phyloP scores from a whole-genome alignment of 1,140 invertebrate species.

The Bombyx mori region ASM3026992v2 NC_085109.1:427501-428000 shows the following conservation, averaged over 20 bases:
- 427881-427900: no score
- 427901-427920: no score
- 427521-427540: conserved; percentile 77
- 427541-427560: conserved; percentile 73
- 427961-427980: no score
- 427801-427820: no score
- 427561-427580: conserved; percentile 74
- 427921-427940: no score
- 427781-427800: no score
- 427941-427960: no score
- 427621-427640: conserved; percentile 76
- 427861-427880: no score
- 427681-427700: conserved; percentile 76
- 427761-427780: background rate
- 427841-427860: no score
- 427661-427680: conserved; percentile 86
- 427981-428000: no score
- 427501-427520: conserved; percentile 78
- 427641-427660: conserved; percentile 77
- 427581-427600: conserved; percentile 77
- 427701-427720: conserved; percentile 82
- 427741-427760: conserved; percentile 3
- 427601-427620: conserved; percentile 74
- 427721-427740: conserved; percentile 12
- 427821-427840: no score